Percentiles rank a stretch among this genome's conserved stretches.
These are phyloP conservation scores for Rhizomys pruinosus DNA, from an alignment of 2,113 vertebrate genomes.

Conservation along the genomic window DNA sequence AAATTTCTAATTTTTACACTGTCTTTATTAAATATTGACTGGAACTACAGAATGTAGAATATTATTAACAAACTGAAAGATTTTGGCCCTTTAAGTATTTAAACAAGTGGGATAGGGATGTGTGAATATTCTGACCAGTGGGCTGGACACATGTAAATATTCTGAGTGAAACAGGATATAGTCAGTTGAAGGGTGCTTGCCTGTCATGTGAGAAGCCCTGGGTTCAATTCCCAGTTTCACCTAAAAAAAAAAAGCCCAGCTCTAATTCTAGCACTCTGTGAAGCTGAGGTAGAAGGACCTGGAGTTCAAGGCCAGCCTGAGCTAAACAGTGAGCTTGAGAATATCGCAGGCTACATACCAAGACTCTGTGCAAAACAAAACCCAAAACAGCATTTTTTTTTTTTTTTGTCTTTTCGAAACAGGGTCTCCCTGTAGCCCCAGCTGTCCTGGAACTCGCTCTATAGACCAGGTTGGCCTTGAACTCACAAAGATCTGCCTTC, in stretches of 20 bases:
- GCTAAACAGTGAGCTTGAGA: too few relatives aligned
- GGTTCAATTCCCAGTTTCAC: neutral
- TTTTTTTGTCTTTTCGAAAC: too few relatives aligned
- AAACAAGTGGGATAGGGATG: too few relatives aligned
- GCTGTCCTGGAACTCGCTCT: too few relatives aligned
- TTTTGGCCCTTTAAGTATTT: too few relatives aligned
- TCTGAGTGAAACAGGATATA: neutral
- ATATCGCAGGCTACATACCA: neutral
- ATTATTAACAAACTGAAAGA: neutral
- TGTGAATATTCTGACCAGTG: too few relatives aligned
- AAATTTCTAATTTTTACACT: constrained; percentile 1
- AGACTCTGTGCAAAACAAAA: neutral
- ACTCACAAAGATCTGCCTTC: too few relatives aligned
- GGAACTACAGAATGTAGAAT: neutral
- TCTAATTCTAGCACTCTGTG: too few relatives aligned
- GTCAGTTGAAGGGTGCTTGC: neutral
- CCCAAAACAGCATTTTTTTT: neutral
- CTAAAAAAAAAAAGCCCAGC: neutral
- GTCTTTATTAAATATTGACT: constrained; percentile 31
- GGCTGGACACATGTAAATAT: neutral
- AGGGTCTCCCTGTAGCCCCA: too few relatives aligned
- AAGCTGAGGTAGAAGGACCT: neutral
- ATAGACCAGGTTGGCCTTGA: too few relatives aligned
- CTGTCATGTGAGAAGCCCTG: neutral
- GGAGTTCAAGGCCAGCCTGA: neutral